Evolutionary conservation across 1,140 invertebrate genomes (phyloP), one percentile per base, ranked within the genome.

Genomic region (Argopecten irradians): DNA sequence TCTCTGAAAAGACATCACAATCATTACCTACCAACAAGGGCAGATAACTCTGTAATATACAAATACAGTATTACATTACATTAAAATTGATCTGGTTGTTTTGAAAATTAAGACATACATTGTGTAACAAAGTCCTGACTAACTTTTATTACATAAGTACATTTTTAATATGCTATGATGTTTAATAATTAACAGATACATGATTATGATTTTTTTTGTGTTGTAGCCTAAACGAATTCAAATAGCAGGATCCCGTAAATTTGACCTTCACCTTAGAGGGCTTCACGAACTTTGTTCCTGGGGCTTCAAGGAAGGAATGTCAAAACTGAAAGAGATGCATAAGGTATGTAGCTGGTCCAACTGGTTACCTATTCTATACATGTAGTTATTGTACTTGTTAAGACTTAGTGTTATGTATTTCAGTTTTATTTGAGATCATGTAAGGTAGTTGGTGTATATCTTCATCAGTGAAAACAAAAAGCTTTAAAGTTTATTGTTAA

Each of bases 271-370:
- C 34, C 85, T 95, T 35, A 83, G 94, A 85, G 93, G 93, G 0
- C 86, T 95, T 13, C 94, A 95, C 90, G 93, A 94, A 85, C 86
- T 95, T n/a, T 95, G 94, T 91, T 93, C 92, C 14, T 94, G 94
- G 94, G 94, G 94, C 16, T 92, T 93, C 1, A 94, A 94, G 86
- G 94, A 95, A 35, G 94, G 94, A 22, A 86, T 94, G 16, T 92
- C 93, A 71, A 94, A 91, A 87, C 92, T 95, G 0, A 84, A 93
- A 33, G 86, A 88, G 55, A 90, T 94, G 22, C 91, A 94, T 87
- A 92, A 93, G 93, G 94, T 94, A 86, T 84, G 82, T 86, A 13
- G n/a, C n/a, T n/a, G n/a, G n/a, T n/a, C n/a, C n/a, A n/a, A n/a
- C n/a, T n/a, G n/a, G 16, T 0, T 32, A 82, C 34, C 55, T 39